Conservation (phyloP, 1,140 invertebrate genomes). For the Drosophila orosa region DNA sequence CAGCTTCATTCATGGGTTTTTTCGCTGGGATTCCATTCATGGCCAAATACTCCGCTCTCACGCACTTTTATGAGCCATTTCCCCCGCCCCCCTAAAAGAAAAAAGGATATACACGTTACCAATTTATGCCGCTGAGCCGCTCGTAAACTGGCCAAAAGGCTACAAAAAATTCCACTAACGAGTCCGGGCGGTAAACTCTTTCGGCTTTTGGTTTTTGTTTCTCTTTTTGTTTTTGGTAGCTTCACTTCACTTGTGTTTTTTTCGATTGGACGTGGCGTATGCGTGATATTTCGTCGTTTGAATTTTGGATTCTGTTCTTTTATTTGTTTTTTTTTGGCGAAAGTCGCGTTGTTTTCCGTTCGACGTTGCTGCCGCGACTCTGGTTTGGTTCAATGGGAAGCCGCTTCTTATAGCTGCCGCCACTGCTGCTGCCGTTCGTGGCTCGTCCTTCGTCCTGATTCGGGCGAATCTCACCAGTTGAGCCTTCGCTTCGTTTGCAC, state of each 20-base stretch:
- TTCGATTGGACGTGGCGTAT: constrained; percentile 63
- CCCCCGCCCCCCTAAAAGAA: constrained; percentile 1
- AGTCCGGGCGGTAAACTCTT: constrained; percentile 49
- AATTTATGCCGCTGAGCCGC: constrained; percentile 55
- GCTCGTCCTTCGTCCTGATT: constrained; percentile 22
- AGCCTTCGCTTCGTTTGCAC: constrained; percentile 21
- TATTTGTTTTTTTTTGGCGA: neutral
- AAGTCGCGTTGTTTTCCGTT: constrained; percentile 53
- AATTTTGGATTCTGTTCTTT: neutral
- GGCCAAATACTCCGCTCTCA: constrained; percentile 58
- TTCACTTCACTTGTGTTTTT: constrained; percentile 30
- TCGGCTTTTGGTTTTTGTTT: constrained; percentile 1
- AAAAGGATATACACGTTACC: constrained; percentile 43
- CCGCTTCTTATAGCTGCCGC: constrained; percentile 64
- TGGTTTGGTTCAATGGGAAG: constrained; percentile 28
- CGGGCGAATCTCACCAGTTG: constrained; percentile 39
- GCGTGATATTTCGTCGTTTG: constrained; percentile 45
- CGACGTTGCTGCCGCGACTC: constrained; percentile 74
- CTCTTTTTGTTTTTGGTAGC: neutral
- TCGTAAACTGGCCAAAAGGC: constrained; percentile 58
- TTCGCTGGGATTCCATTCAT: constrained; percentile 65
- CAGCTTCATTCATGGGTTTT: constrained; percentile 45
- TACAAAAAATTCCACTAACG: constrained; percentile 62
- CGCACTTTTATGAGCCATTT: constrained; percentile 69
- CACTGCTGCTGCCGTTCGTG: constrained; percentile 27